phyloP scores from a whole-genome alignment of 2,888 invertebrate genomes.

The Agonopterix heracliana region DNA sequence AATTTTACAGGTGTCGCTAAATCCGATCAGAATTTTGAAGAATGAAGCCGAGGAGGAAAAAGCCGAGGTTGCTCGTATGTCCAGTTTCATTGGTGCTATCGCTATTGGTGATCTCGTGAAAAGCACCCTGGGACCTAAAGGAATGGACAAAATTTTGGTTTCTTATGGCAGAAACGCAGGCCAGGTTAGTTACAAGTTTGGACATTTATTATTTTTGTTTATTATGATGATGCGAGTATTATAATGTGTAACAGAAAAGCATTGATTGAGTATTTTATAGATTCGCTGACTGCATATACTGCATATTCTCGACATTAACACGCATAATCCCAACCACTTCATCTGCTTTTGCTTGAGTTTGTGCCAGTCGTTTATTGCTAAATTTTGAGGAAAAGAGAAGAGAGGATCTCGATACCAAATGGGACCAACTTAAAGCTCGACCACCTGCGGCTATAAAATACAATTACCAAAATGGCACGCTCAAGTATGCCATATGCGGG shows the following conservation, averaged over 20 bases:
- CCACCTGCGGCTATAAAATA: too few species aligned
- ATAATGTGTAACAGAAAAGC: too few species aligned
- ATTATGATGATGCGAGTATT: neutral
- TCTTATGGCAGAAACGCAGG: conserved; percentile 87
- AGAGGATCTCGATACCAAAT: too few species aligned
- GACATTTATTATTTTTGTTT: neutral
- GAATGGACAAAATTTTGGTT: conserved; percentile 96
- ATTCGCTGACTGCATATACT: too few species aligned
- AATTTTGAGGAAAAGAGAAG: too few species aligned
- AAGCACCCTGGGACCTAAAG: conserved; percentile 98
- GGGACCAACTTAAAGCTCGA: too few species aligned
- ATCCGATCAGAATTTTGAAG: conserved; percentile 95
- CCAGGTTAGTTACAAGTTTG: conserved; percentile 44
- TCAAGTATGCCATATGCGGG: too few species aligned
- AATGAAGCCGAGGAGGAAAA: conserved; percentile 98
- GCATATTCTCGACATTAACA: conserved; percentile 97
- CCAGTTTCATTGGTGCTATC: conserved; percentile 98
- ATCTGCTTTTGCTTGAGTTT: conserved; percentile 72
- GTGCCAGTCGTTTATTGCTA: conserved; percentile 70
- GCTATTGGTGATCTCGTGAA: conserved; percentile 99
- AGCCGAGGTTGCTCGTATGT: conserved; percentile 96
- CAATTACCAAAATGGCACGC: too few species aligned
- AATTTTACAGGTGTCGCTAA: conserved; percentile 84
- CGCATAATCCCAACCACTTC: conserved; percentile 95
- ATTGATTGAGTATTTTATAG: too few species aligned